Conservation (phyloP, 2,888 invertebrate species). For the Cheilosia impressa region DNA sequence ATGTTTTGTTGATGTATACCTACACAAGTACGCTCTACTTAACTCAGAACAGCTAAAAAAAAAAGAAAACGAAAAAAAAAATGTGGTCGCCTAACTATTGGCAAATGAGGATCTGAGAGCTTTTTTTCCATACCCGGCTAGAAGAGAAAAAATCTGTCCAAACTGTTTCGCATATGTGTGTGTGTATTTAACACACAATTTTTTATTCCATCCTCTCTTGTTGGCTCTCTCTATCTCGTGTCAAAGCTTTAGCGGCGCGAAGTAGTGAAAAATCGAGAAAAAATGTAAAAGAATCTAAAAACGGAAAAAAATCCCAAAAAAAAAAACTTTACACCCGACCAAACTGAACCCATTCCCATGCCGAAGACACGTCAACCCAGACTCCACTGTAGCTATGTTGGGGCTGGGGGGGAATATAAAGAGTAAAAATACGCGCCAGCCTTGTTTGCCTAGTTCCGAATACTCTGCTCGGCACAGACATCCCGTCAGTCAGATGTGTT, state of each 20-base stretch:
- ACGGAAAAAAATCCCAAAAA: conserved; percentile 64
- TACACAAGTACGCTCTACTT: conserved; percentile 74
- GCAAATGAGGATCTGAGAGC: conserved; percentile 75
- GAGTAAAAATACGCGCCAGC: conserved; percentile 39
- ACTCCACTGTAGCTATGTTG: too few species aligned
- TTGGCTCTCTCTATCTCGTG: conserved; percentile 68
- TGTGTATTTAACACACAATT: conserved; percentile 64
- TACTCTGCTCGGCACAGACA: conserved; percentile 55
- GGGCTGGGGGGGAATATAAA: background rate
- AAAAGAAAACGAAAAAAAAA: conserved; percentile 46
- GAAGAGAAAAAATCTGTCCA: conserved; percentile 71
- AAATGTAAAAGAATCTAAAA: conserved; percentile 64
- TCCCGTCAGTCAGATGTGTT: conserved; percentile 50
- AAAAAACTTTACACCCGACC: conserved; percentile 31
- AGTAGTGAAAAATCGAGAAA: conserved; percentile 59
- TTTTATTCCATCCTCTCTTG: conserved; percentile 59
- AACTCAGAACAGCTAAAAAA: conserved; percentile 56
- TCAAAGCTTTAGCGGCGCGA: conserved; percentile 70
- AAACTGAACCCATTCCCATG: conserved; percentile 14
- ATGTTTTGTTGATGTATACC: conserved; percentile 75
- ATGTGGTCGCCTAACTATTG: conserved; percentile 75
- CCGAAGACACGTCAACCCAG: conserved; percentile 5
- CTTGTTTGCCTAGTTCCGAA: conserved; percentile 56
- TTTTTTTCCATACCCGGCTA: conserved; percentile 67
- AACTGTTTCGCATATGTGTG: conserved; percentile 48